Percentiles rank a stretch among this genome's conserved stretches.
Evolutionary conservation across 37 sponge, comb jelly and placozoan genomes (phyloP).

Genomic region (Chondrilla cf. caribensis): DNA sequence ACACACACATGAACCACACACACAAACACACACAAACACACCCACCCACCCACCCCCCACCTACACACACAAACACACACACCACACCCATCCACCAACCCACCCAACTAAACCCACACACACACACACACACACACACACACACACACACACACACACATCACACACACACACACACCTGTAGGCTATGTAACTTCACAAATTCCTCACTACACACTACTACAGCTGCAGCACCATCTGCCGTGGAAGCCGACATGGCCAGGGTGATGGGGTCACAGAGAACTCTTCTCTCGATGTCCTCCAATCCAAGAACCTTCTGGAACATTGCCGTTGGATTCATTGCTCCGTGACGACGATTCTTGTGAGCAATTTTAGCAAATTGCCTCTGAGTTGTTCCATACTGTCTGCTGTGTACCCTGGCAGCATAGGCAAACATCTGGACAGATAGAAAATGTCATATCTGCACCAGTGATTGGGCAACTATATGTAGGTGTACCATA

Average conservation of each 20-base stretch:
- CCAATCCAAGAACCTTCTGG: constrained; percentile 31
- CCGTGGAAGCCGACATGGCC: constrained; percentile 70
- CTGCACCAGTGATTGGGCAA: too few species aligned
- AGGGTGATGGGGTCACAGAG: constrained; percentile 68
- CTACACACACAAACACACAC: too few species aligned
- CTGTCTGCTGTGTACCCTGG: constrained; percentile 48
- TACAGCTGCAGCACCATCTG: constrained; percentile 75
- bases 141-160: too few species aligned
- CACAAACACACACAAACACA: too few species aligned
- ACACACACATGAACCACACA: too few species aligned
- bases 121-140: too few species aligned
- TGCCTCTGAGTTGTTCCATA: constrained; percentile 62
- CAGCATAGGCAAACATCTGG: constrained; percentile 82
- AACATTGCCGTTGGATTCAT: constrained; percentile 57
- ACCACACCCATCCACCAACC: constrained; percentile 11
- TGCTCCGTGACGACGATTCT: constrained; percentile 54
- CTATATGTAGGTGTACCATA: too few species aligned
- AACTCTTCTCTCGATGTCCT: constrained; percentile 34
- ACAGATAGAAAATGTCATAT: too few species aligned
- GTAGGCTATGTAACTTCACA: constrained; percentile 31
- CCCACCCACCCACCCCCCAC: too few species aligned
- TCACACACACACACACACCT: constrained; percentile 25
- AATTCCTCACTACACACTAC: constrained; percentile 62
- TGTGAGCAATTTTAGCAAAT: constrained; percentile 65
- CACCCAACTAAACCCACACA: too few species aligned